A percentile compares a stretch with the other conserved stretches of the same genome.
Conservation (phyloP, 2,888 invertebrate species). For the Drosophila prostipennis region DNA sequence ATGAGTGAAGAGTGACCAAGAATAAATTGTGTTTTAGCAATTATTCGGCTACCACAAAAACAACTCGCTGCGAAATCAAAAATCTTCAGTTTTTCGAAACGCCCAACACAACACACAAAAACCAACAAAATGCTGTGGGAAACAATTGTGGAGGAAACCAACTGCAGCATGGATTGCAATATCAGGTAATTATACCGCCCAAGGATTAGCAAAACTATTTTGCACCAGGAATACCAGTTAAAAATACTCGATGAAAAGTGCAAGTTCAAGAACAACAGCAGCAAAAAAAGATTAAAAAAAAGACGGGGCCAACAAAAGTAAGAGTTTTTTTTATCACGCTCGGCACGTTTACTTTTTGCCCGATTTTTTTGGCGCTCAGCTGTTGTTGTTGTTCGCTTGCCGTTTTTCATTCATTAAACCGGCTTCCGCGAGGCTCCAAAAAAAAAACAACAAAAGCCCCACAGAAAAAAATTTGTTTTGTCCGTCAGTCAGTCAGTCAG, state of each 20-base stretch:
- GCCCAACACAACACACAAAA: slow-evolving; percentile 9
- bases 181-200: slow-evolving; percentile 81
- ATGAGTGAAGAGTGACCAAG: slow-evolving; percentile 61
- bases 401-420: slow-evolving; percentile 77
- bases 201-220: slow-evolving; percentile 34
- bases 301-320: slow-evolving; percentile 64
- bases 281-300: slow-evolving; percentile 3
- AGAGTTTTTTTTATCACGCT: slow-evolving; percentile 65
- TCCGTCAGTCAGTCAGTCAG: slow-evolving; percentile 29
- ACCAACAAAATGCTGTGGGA: slow-evolving; percentile 83
- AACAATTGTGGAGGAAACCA: slow-evolving; percentile 82
- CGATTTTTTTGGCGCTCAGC: slow-evolving; percentile 64
- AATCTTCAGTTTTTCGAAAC: slow-evolving; percentile 16
- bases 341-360: slow-evolving; percentile 63
- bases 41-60: slow-evolving; percentile 43
- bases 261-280: slow-evolving; percentile 62
- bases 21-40: slow-evolving; percentile 80
- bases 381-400: slow-evolving; percentile 56
- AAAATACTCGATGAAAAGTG: slow-evolving; percentile 52
- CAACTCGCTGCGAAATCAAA: slow-evolving; percentile 26
- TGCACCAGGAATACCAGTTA: slow-evolving; percentile 42
- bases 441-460: slow-evolving; percentile 23
- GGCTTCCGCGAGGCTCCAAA: slow-evolving; percentile 68
- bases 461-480: slow-evolving; percentile 13
- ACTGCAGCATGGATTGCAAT: slow-evolving; percentile 82